Conservation (phyloP, 2,113 vertebrate species). For the Elgaria multicarinata region DNA sequence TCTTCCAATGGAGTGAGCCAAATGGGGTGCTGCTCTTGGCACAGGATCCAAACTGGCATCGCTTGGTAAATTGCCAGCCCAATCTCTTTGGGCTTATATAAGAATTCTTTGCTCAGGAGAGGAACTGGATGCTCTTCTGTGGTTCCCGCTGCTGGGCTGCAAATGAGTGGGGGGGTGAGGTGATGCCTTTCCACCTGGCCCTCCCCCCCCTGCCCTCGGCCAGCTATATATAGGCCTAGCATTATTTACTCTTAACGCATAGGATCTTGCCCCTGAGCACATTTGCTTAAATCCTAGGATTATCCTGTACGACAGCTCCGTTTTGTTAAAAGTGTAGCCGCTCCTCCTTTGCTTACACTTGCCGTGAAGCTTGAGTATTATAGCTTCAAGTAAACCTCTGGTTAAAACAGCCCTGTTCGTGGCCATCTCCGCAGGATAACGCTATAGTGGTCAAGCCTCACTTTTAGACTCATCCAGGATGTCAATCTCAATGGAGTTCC, state of each 20-base stretch:
- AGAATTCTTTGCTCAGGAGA: neutral
- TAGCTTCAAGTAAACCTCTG: neutral
- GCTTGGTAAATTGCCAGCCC: conserved; percentile 3
- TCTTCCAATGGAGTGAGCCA: conserved; percentile 18
- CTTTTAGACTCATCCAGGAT: neutral
- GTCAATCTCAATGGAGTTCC: neutral
- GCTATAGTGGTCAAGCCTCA: neutral
- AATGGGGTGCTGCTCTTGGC: conserved; percentile 1
- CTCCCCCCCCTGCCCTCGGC: neutral
- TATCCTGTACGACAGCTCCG: conserved; percentile 30
- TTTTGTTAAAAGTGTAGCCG: conserved; percentile 12
- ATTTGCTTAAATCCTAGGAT: conserved; percentile 35
- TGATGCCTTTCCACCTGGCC: neutral
- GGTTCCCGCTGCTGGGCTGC: neutral
- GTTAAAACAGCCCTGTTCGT: neutral
- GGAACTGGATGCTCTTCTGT: neutral
- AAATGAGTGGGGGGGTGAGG: neutral
- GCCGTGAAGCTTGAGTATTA: neutral
- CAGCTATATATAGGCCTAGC: conserved; percentile 32
- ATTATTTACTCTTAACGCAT: conserved; percentile 30
- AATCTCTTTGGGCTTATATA: neutral
- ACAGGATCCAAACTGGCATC: conserved; percentile 2
- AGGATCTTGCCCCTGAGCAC: conserved; percentile 18
- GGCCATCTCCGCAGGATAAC: neutral
- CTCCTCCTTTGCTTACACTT: conserved; percentile 15